A percentile compares a stretch with the other conserved stretches of the same genome.
These are phyloP conservation scores for Anableps anableps DNA, from an alignment of 2,797 vertebrate genomes.

Conservation along the genomic window DNA sequence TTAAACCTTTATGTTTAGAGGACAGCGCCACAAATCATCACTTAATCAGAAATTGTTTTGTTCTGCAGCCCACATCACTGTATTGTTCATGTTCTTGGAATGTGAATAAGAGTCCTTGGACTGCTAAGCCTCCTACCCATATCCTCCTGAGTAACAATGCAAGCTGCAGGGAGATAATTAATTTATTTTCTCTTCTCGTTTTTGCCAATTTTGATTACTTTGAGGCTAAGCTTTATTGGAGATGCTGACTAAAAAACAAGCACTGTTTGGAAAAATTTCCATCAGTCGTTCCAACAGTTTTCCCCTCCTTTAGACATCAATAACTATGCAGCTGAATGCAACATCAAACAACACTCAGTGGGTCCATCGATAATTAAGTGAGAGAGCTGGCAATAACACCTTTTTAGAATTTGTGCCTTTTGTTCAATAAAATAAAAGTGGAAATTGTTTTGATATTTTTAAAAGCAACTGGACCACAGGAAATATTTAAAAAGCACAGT, in stretches of 20 bases:
- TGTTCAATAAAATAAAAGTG: constrained; percentile 36
- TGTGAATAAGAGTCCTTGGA: constrained; percentile 64
- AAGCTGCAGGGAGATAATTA: constrained; percentile 56
- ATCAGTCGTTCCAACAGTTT: constrained; percentile 44
- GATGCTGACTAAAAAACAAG: constrained; percentile 52
- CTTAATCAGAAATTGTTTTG: constrained; percentile 15
- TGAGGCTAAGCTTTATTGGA: constrained; percentile 51
- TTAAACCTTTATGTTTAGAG: constrained; percentile 1
- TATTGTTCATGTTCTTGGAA: constrained; percentile 59
- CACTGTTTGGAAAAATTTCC: constrained; percentile 48
- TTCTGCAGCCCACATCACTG: constrained; percentile 37
- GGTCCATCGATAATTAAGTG: constrained; percentile 35
- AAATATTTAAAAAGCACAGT: constrained; percentile 11
- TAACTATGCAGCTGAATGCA: constrained; percentile 34
- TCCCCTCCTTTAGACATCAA: constrained; percentile 37
- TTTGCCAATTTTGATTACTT: constrained; percentile 64
- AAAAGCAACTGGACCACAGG: constrained; percentile 18
- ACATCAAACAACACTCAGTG: constrained; percentile 25
- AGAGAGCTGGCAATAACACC: constrained; percentile 18
- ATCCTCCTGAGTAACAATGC: constrained; percentile 56
- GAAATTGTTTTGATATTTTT: constrained; percentile 22
- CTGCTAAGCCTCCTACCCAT: constrained; percentile 53
- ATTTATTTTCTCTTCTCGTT: constrained; percentile 66
- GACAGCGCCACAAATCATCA: constrained; percentile 34
- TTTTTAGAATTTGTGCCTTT: constrained; percentile 24